Evolutionary conservation across 2,113 vertebrate species (phyloP).

Genomic region (Picathartes gymnocephalus): DNA sequence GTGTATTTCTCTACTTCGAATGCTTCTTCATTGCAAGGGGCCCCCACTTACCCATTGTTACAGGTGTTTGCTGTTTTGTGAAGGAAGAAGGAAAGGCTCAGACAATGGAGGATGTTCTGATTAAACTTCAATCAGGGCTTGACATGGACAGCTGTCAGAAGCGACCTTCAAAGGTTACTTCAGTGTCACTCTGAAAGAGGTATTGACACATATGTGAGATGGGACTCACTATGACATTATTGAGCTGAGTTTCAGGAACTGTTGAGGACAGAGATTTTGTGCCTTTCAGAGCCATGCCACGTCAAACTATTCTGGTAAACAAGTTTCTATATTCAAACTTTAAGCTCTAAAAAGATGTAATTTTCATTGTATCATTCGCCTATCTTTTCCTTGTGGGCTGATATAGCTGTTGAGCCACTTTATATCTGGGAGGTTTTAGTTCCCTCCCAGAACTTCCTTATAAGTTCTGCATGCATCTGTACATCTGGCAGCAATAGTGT

Average conservation of each 20-base stretch:
- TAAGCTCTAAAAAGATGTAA: background rate
- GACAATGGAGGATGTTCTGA: background rate
- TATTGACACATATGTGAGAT: background rate
- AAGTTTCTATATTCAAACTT: background rate
- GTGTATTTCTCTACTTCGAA: constrained; percentile 52
- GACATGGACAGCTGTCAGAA: background rate
- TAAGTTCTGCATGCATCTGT: background rate
- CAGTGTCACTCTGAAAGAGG: background rate
- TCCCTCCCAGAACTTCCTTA: background rate
- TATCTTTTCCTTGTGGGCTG: background rate
- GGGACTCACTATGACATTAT: background rate
- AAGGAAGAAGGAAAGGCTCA: constrained; percentile 17
- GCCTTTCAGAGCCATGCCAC: background rate
- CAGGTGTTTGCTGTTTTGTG: background rate
- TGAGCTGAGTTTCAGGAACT: background rate
- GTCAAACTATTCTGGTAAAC: background rate
- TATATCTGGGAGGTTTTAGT: background rate
- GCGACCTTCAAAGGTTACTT: background rate
- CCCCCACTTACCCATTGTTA: background rate
- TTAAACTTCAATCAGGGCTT: background rate
- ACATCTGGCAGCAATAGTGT: background rate
- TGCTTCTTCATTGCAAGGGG: constrained; percentile 39
- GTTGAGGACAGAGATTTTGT: background rate
- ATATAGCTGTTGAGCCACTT: background rate
- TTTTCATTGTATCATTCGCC: background rate